These are phyloP conservation scores for Sylvia atricapilla DNA, from an alignment of 2,113 vertebrate species.

Conservation along the genomic window DNA sequence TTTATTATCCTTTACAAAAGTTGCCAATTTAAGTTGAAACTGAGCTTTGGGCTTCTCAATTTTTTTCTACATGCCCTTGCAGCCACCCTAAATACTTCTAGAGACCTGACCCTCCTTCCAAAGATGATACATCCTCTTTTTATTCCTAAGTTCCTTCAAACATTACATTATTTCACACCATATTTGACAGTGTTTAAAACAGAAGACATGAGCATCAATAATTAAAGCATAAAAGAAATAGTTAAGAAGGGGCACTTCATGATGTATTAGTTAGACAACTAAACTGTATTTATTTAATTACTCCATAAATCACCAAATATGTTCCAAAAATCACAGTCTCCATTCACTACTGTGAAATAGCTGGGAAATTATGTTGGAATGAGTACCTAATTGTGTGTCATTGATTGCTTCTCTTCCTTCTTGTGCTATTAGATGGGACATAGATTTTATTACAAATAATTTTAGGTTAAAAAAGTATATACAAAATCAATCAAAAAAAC, in stretches of 20 bases:
- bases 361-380: background rate
- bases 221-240: background rate
- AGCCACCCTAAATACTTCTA: background rate
- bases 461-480: background rate
- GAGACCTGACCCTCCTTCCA: background rate
- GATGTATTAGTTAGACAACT: background rate
- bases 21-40: background rate
- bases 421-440: background rate
- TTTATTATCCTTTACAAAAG: background rate
- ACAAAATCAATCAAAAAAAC: background rate
- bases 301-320: background rate
- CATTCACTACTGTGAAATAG: background rate
- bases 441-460: background rate
- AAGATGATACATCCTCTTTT: background rate
- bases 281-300: background rate
- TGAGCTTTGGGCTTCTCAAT: background rate
- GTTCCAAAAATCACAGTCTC: background rate
- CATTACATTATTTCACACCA: background rate
- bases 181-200: background rate
- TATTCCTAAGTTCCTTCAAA: background rate
- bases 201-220: background rate
- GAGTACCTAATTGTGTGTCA: background rate
- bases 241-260: background rate
- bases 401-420: background rate
- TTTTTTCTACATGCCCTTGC: background rate